These are phyloP conservation scores for Diachrysia chrysitis DNA, from an alignment of 2,888 invertebrate genomes.

Conservation along the genomic window DNA sequence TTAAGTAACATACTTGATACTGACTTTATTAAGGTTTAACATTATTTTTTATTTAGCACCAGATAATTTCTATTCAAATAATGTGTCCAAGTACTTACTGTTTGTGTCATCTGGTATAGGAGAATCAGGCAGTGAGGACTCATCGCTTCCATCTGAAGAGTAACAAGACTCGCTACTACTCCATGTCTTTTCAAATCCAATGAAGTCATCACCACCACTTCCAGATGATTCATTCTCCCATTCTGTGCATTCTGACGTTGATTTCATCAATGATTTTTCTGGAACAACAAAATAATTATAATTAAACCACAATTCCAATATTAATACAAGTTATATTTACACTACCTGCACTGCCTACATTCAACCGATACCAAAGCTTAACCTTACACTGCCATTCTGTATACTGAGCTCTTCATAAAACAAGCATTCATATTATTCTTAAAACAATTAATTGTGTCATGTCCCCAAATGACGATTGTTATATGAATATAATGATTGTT, in stretches of 20 bases:
- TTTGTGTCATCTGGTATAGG: constrained; percentile 94
- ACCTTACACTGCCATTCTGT: neutral
- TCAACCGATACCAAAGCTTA: neutral
- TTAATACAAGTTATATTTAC: neutral
- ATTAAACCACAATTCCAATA: neutral
- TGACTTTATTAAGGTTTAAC: too few species aligned
- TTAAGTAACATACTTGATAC: too few species aligned
- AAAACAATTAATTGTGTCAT: neutral
- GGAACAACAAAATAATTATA: constrained; percentile 40
- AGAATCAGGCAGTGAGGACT: constrained; percentile 89
- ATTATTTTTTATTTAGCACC: too few species aligned
- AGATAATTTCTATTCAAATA: too few species aligned
- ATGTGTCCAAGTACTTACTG: constrained; percentile 84
- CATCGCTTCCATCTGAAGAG: constrained; percentile 90
- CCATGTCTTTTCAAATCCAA: constrained; percentile 83
- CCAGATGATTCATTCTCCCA: constrained; percentile 86
- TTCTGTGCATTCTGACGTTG: constrained; percentile 82
- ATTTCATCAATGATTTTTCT: constrained; percentile 76
- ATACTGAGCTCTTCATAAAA: neutral
- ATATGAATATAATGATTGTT: neutral
- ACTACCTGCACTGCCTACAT: neutral
- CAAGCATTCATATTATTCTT: constrained; percentile 4
- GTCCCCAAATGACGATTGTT: neutral
- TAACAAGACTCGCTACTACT: constrained; percentile 87
- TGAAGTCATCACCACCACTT: constrained; percentile 81